Base-by-base conservation (phyloP, 92 coral and sea anemone species). In the Siderastrea siderea region DNA sequence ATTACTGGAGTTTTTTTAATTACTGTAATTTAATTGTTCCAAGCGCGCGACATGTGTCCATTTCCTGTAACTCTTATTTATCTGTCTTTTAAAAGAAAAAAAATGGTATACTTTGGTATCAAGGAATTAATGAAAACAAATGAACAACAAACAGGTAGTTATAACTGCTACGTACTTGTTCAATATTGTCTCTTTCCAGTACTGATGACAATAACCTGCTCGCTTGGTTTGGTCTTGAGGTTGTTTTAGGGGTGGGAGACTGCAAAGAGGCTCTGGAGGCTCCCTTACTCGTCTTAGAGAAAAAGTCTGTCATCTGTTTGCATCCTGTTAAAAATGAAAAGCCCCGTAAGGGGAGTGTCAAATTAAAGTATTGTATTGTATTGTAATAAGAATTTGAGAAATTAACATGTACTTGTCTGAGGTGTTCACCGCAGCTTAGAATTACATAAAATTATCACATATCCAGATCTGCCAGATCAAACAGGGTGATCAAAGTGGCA, bases 41-140 rank as follows among this genome's bases (percentile, higher is more conserved):
- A 70, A 70, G 75, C 55, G 75, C 75, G 10, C 38, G 26, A 70
- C 75, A 70, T 47, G 75, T 70, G 75, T 70, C 54, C 17, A 70
- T 70, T 70, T 70, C 75, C 75, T 70, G 54, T 70, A 70, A 70
- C 75, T 70, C 75, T 70, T 70, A 52, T 70, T 70, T 70, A 52
- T 70, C 70, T 65, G 70, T 65, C 70, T 65, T 65, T 65, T 65
- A 14, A 65, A 19, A 65, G 70, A 65, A 65, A 65, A 65, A 65
- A 65, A 45, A 65, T 45, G 19, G 70, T 65, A 65, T 53, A 53
- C 70, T 45, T 19, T 65, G 70, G 70, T 65, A 26, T 26, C 38
- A 26, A 26, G 38, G 38, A 26, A 26, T 26, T 26, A 26, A 26
- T 26, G 70, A 14, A 65, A 65, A 53, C 6, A 53, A 53, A 53